phyloP scores from a whole-genome alignment of 2,113 vertebrate species.

The Cyrtonyx montezumae region DNA sequence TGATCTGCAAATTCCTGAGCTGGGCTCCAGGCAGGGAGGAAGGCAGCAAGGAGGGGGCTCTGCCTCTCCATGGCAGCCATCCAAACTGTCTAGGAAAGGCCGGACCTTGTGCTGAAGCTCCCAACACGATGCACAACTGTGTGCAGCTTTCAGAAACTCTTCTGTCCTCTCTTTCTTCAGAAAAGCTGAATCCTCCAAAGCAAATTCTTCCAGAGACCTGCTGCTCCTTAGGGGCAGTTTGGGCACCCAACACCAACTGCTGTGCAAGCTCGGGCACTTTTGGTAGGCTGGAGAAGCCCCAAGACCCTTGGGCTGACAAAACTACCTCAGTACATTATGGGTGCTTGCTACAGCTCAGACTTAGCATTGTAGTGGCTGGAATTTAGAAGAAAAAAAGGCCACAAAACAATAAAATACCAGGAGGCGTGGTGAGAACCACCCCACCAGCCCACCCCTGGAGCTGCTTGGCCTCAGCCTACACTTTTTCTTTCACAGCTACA shows the following conservation, averaged over 20 bases:
- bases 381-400: not conserved
- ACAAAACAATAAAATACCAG: not conserved
- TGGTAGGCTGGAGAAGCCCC: too few relatives aligned
- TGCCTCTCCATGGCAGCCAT: not conserved
- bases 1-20: not conserved
- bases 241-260: too few relatives aligned
- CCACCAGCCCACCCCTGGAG: not conserved
- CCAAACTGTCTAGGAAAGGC: not conserved
- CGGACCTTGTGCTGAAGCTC: accelerated
- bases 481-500: not conserved
- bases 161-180: not conserved
- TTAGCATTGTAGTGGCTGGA: not conserved
- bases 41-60: not conserved
- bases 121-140: not conserved
- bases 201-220: not conserved
- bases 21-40: not conserved
- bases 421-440: not conserved
- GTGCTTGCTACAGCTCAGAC: not conserved
- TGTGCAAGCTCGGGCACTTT: too few relatives aligned
- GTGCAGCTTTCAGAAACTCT: not conserved
- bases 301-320: not conserved
- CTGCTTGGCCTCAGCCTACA: not conserved
- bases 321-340: not conserved
- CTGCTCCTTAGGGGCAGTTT: too few relatives aligned
- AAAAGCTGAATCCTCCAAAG: not conserved